Evolutionary conservation across 2,797 vertebrate genomes (phyloP).

Genomic region (Gadopsis marmoratus): DNA sequence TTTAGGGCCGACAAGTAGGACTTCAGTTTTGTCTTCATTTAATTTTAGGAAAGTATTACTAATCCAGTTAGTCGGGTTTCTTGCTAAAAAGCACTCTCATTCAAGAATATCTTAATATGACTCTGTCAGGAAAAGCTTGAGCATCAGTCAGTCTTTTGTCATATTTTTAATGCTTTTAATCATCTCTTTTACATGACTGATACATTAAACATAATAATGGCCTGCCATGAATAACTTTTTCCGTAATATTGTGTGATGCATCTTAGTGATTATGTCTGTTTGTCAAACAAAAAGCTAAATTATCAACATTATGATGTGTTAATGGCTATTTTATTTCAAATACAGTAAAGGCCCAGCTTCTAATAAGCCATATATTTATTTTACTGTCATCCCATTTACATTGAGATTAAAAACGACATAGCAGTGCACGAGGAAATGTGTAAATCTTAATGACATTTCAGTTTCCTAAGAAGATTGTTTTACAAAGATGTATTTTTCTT

Average conservation of each 20-base stretch:
- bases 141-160: background rate
- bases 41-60: too few relatives aligned
- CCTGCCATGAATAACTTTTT: background rate
- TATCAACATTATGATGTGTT: background rate
- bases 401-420: slow-evolving; percentile 17
- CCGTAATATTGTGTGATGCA: background rate
- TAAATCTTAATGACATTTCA: slow-evolving; percentile 5
- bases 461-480: slow-evolving; percentile 8
- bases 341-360: background rate
- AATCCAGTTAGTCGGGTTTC: too few relatives aligned
- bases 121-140: background rate
- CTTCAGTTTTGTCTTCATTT: too few relatives aligned
- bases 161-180: slow-evolving; percentile 11
- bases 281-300: slow-evolving; percentile 4
- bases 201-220: slow-evolving; percentile 11
- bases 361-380: slow-evolving; percentile 14
- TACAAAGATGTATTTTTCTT: background rate
- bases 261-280: slow-evolving; percentile 5
- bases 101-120: slow-evolving; percentile 15
- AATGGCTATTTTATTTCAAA: slow-evolving; percentile 5
- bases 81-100: background rate
- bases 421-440: slow-evolving; percentile 9
- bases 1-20: too few relatives aligned
- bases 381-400: slow-evolving; percentile 30
- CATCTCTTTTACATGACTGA: slow-evolving; percentile 2